Evolutionary conservation across 2,797 vertebrate species (phyloP).

Genomic region (Pterois miles): DNA sequence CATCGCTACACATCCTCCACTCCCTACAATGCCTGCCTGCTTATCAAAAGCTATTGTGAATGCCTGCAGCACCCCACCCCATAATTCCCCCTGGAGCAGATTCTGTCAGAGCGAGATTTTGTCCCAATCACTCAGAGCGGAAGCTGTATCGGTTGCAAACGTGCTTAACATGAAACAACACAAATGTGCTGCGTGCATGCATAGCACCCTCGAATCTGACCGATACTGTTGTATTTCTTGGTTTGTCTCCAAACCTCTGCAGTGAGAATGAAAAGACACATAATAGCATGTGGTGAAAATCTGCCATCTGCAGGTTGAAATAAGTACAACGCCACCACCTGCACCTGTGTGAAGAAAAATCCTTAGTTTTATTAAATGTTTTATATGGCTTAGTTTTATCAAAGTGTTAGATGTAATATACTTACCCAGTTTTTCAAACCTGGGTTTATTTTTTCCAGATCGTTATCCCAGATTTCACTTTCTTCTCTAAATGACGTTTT

Average conservation of each 20-base stretch:
- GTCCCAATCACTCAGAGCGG: slow-evolving; percentile 35
- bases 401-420: neutral
- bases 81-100: slow-evolving; percentile 20
- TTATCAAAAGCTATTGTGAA: slow-evolving; percentile 23
- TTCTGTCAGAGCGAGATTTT: slow-evolving; percentile 29
- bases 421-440: neutral
- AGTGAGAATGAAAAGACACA: slow-evolving; percentile 15
- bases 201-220: neutral
- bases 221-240: neutral
- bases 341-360: neutral
- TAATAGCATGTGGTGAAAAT: slow-evolving; percentile 16
- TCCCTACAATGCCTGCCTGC: neutral
- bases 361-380: neutral
- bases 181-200: slow-evolving; percentile 10
- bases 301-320: slow-evolving; percentile 72
- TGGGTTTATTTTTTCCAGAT: neutral
- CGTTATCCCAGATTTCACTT: neutral
- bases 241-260: slow-evolving; percentile 46
- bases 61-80: slow-evolving; percentile 27
- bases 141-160: neutral
- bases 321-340: slow-evolving; percentile 2
- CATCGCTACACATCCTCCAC: neutral
- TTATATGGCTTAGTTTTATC: neutral
- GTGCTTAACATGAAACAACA: slow-evolving; percentile 21
- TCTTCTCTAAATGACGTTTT: neutral